These are phyloP conservation scores for Drosophila obscura DNA, from an alignment of 1,140 invertebrate species.

Conservation along the genomic window DNA sequence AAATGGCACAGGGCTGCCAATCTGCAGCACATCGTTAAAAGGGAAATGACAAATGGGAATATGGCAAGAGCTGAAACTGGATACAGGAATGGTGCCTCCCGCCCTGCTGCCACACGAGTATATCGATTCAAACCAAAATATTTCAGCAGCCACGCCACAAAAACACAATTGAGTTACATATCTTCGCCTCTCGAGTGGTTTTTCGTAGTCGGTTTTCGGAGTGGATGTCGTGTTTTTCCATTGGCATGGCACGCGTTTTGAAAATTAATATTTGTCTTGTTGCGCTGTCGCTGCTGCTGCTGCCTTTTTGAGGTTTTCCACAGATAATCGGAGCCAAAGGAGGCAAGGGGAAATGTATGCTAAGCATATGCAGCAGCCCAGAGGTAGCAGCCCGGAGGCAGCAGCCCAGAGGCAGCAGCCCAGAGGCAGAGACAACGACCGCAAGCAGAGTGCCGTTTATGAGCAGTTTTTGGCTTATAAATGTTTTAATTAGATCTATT, in stretches of 20 bases:
- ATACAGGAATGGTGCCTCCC: too few relatives aligned
- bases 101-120: too few relatives aligned
- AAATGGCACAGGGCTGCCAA: too few relatives aligned
- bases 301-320: constrained; percentile 68
- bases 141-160: constrained; percentile 1
- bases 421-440: constrained; percentile 33
- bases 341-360: constrained; percentile 64
- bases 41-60: too few relatives aligned
- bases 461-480: constrained; percentile 71
- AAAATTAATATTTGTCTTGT: constrained; percentile 75
- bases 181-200: not conserved
- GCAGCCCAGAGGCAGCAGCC: constrained; percentile 3
- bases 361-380: constrained; percentile 68
- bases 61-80: too few relatives aligned
- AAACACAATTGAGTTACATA: constrained; percentile 11
- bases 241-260: constrained; percentile 71
- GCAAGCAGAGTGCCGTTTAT: constrained; percentile 70
- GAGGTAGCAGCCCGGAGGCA: constrained; percentile 12
- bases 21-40: too few relatives aligned
- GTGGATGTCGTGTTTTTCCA: constrained; percentile 66
- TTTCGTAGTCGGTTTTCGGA: constrained; percentile 30
- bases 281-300: constrained; percentile 31
- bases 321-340: constrained; percentile 43
- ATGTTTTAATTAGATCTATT: constrained; percentile 81
- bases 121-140: constrained; percentile 23